phyloP scores from a whole-genome alignment of 2,888 invertebrate genomes.

The Leucozona laternaria region DNA sequence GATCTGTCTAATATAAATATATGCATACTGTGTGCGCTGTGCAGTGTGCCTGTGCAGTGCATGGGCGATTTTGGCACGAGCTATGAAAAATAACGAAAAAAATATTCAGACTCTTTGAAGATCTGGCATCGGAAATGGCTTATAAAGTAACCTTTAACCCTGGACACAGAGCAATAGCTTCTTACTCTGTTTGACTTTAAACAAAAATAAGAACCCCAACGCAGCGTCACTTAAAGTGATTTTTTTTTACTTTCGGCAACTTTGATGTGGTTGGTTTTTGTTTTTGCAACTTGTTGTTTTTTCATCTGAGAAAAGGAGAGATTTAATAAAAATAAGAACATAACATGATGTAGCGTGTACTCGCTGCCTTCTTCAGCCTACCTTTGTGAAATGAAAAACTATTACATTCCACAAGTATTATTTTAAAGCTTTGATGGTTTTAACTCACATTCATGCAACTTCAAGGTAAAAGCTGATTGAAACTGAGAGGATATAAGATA shows the following conservation, averaged over 20 bases:
- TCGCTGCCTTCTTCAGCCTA: not conserved
- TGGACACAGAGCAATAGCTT: not conserved
- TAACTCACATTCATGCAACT: too few species aligned
- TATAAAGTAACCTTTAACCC: slow-evolving; percentile 33
- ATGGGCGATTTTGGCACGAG: slow-evolving; percentile 69
- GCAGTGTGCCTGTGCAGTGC: slow-evolving; percentile 14
- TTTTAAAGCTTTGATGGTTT: too few species aligned
- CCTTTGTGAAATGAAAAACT: not conserved
- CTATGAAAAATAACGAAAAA: slow-evolving; percentile 8
- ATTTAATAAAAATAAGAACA: not conserved
- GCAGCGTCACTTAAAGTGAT: too few species aligned
- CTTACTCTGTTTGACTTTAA: slow-evolving; percentile 12
- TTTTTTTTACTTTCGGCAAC: slow-evolving; percentile 38
- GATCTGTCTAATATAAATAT: slow-evolving; percentile 14
- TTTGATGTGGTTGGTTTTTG: slow-evolving; percentile 59
- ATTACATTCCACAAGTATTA: not conserved
- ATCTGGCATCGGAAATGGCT: not conserved
- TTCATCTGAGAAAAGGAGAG: not conserved
- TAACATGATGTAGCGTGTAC: not conserved
- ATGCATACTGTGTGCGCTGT: too few species aligned
- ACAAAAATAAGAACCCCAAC: slow-evolving; percentile 29
- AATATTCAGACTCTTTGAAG: slow-evolving; percentile 7
- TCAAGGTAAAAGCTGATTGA: too few species aligned
- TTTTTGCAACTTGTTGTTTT: slow-evolving; percentile 56
- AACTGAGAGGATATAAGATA: too few species aligned